Evolutionary conservation across 2,888 invertebrate genomes (phyloP).

Genomic region (Drosophila kuntzei): DNA sequence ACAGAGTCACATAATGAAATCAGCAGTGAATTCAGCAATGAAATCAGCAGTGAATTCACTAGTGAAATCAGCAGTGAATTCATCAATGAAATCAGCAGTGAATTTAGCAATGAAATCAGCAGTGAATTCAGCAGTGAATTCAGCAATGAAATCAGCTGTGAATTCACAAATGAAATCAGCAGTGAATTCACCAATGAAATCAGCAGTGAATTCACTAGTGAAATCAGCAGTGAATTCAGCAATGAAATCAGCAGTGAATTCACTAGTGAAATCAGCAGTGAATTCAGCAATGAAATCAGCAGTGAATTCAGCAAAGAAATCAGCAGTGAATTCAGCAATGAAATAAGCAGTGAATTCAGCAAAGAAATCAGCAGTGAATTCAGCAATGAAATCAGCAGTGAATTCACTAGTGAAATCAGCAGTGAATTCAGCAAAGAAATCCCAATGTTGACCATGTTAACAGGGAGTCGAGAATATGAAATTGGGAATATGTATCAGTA

Average conservation of each 20-base stretch:
- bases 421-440: too few species aligned
- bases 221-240: background rate
- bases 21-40: background rate
- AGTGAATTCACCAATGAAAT: conserved; percentile 1
- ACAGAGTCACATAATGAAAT: conserved; percentile 9
- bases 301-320: too few species aligned
- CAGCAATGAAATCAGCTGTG: conserved; percentile 6
- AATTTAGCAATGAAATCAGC: conserved; percentile 1
- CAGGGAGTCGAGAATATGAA: background rate
- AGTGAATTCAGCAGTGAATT: too few species aligned
- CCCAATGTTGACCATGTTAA: background rate
- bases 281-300: conserved; percentile 2
- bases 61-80: conserved; percentile 2
- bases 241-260: too few species aligned
- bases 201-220: background rate
- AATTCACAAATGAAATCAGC: conserved; percentile 2
- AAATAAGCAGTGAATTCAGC: background rate
- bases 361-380: background rate
- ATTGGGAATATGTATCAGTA: too few species aligned
- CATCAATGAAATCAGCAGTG: conserved; percentile 3
- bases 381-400: conserved; percentile 4
- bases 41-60: background rate
- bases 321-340: too few species aligned
- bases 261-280: conserved; percentile 8
- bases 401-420: conserved; percentile 1